Base-by-base conservation (phyloP, 2,888 invertebrate genomes). In the Magallana nippona region DNA sequence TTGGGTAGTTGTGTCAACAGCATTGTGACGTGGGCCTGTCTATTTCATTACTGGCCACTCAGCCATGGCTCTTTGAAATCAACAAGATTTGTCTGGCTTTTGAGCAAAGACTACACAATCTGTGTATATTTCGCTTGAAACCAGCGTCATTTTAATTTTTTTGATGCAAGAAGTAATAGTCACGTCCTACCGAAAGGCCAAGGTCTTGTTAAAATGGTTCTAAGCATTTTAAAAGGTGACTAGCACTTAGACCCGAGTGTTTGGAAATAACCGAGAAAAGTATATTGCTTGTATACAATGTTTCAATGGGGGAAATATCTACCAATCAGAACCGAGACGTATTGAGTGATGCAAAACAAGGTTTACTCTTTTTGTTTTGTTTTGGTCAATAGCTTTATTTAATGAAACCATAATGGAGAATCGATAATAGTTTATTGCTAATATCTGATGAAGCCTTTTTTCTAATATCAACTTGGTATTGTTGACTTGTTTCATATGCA, bases 371-470 rank as follows among this genome's bases (percentile, higher is more conserved):
- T 56, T 78, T 55, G 78, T 55, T 78, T 78, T 80, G 82, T 85
- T 85, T 85, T 85, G 82, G 82, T 83, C 85, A 85, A 83, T 85
- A 85, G 83, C 83, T 85, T 85, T 83, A 83, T 83, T 85, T 83
- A 85, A 85, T 85, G 83, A 83, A 83, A 83, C 71, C 77, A 22
- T 83, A 85, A 83, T 83, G 82, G 83, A 78, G 60, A 85, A 85
- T 85, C 85, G 77, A 85, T 85, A 71, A 78, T 58, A 82, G 58
- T 85, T 82, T 85, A 83, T 83, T 82, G 83, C 79, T 80, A 82
- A 77, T 85, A 85, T 85, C 83, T 83, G 82, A 85, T 82, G 56
- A 83, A 79, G 83, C 85, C 81, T 78, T 77, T 71, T 44, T 81
- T 79, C 83, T 71, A 55, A 57, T 55, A 63, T 78, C 57, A 77